Evolutionary conservation across 2,797 vertebrate species (phyloP), one percentile per base, ranked within the genome.

Genomic region (Xenentodon cancila): DNA sequence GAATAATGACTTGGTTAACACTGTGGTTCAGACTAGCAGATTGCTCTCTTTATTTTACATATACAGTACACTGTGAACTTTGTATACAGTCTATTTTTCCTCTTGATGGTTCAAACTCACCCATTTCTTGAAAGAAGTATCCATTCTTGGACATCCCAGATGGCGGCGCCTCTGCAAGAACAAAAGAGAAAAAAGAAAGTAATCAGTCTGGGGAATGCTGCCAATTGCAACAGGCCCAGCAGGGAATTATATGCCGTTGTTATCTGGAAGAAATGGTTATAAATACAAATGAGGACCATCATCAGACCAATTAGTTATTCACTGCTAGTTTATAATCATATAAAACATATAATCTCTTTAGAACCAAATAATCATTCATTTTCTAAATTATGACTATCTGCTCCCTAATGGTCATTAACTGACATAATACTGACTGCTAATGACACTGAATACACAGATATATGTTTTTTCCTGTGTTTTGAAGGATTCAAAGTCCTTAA

Each of bases 51-150:
- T 61, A 53, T 68, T 55, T 63, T 51, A 18, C 18, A 21, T 18
- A 46, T 61, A 13, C 27, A 62, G 62, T n/a, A 46, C 21, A 42
- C 51, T 42, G 18, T 6, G 37, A 47, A 40, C 19, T 43, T 52
- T 46, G 27, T 13, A 57, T 53, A 0, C 16, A 15, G 20, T 17
- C 6, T n/a, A n/a, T 40, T 37, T 64, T 21, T 73, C 45, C 20
- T 30, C 12, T 17, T 2, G 62, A 59, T 17, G 59, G 47, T 63
- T 80, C 59, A 70, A 42, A 95, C 95, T 96, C 93, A 94, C 96
- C 96, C 88, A 95, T 96, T 92, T 97, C 95, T 92, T 97, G 96
- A 89, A 96, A 96, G 89, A 95, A 94, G 92, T 95, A 96, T 85
- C 95, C 96, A 92, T 97, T 96, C 89, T 95, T 96, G 81, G 97